Base-by-base conservation (phyloP, 1,140 invertebrate genomes). In the Saccostrea glomerata region DNA sequence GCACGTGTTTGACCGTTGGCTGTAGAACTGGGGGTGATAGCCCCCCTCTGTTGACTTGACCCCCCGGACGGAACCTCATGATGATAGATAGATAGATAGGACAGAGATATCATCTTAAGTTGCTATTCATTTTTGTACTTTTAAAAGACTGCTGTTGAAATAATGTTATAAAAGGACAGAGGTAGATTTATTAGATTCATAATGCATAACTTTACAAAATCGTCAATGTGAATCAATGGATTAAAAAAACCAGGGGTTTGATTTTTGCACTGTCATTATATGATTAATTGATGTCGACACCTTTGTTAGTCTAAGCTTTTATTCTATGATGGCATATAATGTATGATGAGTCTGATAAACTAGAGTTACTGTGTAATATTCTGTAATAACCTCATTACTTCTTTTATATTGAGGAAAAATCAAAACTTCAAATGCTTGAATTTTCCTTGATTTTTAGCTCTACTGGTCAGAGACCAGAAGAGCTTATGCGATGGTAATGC, bases 101-200 rank as follows among this genome's bases (percentile, higher is more conserved):
- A 30, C 12, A 17, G 70, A 47, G 47, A 77, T 77, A 77, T 77
- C 70, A 77, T 77, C 70, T 15, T n/a, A 23, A n/a, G 23, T 66
- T 23, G 60, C 23, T 66, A 66, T 66, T 66, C 60, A 66, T n/a
- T 30, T 63, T 36, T 77, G 70, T 77, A 77, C 70, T 77, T 77
- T 47, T 77, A 77, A 77, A 77, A 30, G 70, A 77, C 15, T 13
- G 25, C 70, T 36, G 70, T 77, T 77, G 30, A 77, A 30, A 30
- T 36, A 25, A 12, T 13, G 13, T 73, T 73, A 73, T 13, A 73
- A 73, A 73, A 60, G 23, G 70, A 73, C 66, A 73, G 23, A 15
- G 20, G 20, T n/a, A 30, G 70, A 77, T 30, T 77, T 25, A 30
- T 77, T 36, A 17, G 30, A 36, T 77, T 77, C 70, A 77, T 77